Base-by-base conservation (phyloP, 53 echinoderm and acorn worm species). In the Crossaster papposus region DNA sequence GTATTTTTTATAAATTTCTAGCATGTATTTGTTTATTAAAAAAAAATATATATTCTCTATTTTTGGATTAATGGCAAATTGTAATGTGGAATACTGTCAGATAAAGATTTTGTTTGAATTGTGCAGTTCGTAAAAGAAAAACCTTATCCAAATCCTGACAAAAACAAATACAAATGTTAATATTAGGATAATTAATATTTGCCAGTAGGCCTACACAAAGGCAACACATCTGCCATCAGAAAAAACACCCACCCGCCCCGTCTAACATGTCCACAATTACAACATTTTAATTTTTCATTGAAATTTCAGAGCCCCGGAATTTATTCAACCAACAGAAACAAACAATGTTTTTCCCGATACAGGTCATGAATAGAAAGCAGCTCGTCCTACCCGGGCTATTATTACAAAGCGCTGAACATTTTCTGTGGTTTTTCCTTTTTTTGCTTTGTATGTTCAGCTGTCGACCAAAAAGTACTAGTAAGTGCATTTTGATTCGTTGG, bases 361-460 rank as follows among this genome's bases (percentile, higher is more conserved):
- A n/a, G 28, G 28, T 28, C 68, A 68, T 28, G 17, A n/a, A 68
- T 68, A 23, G 24, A 4, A 68, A 68, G 28, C 28, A 23, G n/a
- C 28, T 28, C 28, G n/a, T 23, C n/a, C 68, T 68, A 24, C 30
- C 36, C 32, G 4, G 30, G 11, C 75, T 17, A 18, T 74, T 29
- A 35, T 36, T 22, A 74, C 75, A 74, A 35, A 33, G 75, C 31
- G 2, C 75, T 17, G 5, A 29, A 71, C 32, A 31, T 58, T 74
- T 72, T 17, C 75, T 74, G 75, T 28, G n/a, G 68, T 68, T 28
- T 68, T 28, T 28, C n/a, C 64, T 17, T 20, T 34, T 34, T 12
- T 18, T 1, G 31, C 36, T 36, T 74, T 74, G 75, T 74, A 74
- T 74, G 14, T 74, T 24, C 75, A 74, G 75, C 75, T 74, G 75